These are phyloP conservation scores for Melanerpes formicivorus DNA, from an alignment of 2,113 vertebrate species.

Conservation along the genomic window DNA sequence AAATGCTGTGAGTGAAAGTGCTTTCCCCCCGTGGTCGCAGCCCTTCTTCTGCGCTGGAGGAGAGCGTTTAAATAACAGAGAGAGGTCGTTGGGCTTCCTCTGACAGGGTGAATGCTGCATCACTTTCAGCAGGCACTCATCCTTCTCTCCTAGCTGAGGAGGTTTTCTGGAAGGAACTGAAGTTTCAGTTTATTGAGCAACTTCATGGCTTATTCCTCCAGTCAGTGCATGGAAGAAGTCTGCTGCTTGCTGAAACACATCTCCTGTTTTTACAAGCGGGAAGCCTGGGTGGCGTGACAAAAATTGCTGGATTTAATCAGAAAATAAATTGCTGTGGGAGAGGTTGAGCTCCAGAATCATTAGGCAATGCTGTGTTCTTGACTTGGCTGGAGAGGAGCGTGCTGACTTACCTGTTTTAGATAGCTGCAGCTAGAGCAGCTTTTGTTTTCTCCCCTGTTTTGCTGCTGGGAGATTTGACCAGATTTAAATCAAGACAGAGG, in stretches of 20 bases:
- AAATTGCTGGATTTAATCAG: constrained; percentile 38
- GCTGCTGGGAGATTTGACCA: constrained; percentile 3
- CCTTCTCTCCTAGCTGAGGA: background rate
- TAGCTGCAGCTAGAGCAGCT: background rate
- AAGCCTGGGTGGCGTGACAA: constrained; percentile 5
- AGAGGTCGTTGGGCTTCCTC: constrained; percentile 20
- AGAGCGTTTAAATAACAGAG: constrained; percentile 26
- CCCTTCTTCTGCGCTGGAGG: constrained; percentile 25
- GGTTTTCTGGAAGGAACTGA: background rate
- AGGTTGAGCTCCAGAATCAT: background rate
- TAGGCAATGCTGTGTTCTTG: background rate
- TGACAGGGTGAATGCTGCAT: background rate
- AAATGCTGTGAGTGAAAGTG: constrained; percentile 8
- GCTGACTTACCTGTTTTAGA: constrained; percentile 21
- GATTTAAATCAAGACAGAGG: background rate
- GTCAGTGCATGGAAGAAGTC: background rate
- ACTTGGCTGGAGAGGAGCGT: background rate
- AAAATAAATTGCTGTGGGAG: constrained; percentile 28
- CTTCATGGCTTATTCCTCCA: background rate
- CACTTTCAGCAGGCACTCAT: background rate
- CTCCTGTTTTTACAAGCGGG: constrained; percentile 13
- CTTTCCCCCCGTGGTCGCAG: background rate
- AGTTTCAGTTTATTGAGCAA: constrained; percentile 46
- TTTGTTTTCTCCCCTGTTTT: background rate
- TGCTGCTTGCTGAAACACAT: constrained; percentile 22